Conservation (phyloP, 2,797 vertebrate species). For the Periparus ater region DNA sequence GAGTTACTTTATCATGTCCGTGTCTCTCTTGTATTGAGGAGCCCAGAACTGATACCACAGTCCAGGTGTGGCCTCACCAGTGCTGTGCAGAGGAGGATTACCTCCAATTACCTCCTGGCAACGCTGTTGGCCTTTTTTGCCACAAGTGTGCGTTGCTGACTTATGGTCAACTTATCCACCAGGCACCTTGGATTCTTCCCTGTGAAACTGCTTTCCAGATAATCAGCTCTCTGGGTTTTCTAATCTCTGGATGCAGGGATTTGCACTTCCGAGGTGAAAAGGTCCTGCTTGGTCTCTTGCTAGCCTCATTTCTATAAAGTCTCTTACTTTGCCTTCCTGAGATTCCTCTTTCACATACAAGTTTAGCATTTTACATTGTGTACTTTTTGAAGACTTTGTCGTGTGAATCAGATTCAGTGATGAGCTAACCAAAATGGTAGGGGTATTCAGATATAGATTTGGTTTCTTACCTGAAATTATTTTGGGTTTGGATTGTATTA, state of each 20-base stretch:
- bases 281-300: neutral
- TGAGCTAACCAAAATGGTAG: neutral
- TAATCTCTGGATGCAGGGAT: neutral
- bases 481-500: neutral
- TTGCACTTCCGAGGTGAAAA: neutral
- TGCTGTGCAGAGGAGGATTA: neutral
- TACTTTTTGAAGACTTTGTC: neutral
- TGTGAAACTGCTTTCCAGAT: neutral
- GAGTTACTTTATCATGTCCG: neutral
- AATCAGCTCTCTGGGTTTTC: neutral
- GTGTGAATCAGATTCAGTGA: neutral
- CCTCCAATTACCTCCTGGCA: neutral
- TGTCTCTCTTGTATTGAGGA: neutral
- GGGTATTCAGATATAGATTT: neutral
- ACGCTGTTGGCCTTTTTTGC: neutral
- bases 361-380: neutral
- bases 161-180: neutral
- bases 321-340: neutral
- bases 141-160: neutral
- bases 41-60: neutral
- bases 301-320: neutral
- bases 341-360: neutral
- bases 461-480: slow-evolving; percentile 7
- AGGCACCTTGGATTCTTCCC: neutral
- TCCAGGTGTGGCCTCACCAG: neutral